A percentile compares a stretch with the other conserved stretches of the same genome.
phyloP scores from a whole-genome alignment of 2,113 vertebrate genomes.

The Heloderma charlesbogerti region DNA sequence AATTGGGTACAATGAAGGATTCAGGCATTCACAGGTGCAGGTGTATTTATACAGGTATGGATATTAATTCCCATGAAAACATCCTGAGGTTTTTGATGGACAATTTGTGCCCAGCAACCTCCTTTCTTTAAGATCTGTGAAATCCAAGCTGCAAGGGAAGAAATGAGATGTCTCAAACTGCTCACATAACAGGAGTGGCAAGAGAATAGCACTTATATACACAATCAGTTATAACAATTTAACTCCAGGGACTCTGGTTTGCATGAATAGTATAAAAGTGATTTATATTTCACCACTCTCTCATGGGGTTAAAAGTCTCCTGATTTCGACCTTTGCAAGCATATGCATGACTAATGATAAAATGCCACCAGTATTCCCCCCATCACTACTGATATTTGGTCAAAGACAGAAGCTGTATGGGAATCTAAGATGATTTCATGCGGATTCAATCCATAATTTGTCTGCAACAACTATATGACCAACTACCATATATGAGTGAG shows the following conservation, averaged over 20 bases:
- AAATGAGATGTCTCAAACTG: background rate
- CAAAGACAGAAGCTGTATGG: background rate
- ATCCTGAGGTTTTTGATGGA: background rate
- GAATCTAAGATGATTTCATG: background rate
- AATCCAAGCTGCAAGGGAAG: background rate
- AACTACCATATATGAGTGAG: background rate
- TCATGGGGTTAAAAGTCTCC: background rate
- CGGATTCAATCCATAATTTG: background rate
- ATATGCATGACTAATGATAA: background rate
- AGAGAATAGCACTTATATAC: background rate
- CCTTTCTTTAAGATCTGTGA: background rate
- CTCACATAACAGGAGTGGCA: background rate
- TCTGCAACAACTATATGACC: background rate
- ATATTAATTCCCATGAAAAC: background rate
- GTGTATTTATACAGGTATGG: slow-evolving; percentile 16
- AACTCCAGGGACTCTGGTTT: background rate
- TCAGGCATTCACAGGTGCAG: background rate
- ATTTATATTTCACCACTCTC: background rate
- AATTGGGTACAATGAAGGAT: background rate
- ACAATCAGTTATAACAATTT: slow-evolving; percentile 2
- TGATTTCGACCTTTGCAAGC: slow-evolving; percentile 1
- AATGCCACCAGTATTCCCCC: background rate
- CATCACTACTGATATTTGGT: background rate
- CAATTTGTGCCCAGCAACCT: background rate
- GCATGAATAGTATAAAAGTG: background rate